Evolutionary conservation across 2,888 invertebrate genomes (phyloP), one percentile per base, ranked within the genome.

Genomic region (Ochropleura leucogaster): DNA sequence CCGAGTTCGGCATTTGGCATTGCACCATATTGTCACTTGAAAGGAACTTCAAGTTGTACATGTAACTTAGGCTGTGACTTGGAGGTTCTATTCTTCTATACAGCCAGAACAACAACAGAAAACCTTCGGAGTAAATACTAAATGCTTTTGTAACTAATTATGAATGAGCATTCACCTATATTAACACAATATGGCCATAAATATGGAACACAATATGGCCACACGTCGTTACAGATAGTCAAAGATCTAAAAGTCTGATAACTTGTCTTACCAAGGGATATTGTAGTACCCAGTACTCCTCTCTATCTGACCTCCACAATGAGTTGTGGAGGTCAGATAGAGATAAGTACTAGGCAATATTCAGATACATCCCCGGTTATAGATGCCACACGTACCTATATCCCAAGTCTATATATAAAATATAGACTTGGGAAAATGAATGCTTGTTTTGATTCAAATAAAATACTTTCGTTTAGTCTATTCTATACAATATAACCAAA

Each of bases 11-110:
- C 66, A 70, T 65, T 75, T 60, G 69, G 62, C 20, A 68, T 80
- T 84, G 77, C 81, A 66, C 65, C 74, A 84, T 69, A 59, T 80
- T 84, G 84, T 86, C 67, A 55, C 62, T 74, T 68, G 59, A 70
- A 70, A 69, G 65, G 68, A 30, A 85, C 70, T 60, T 64, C 16
- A 60, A 72, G 46, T 46, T 49, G 6, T 60, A 51, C 18, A 62
- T 53, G 16, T 55, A 49, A 79, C 4, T 7, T 40, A 18, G 16
- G 14, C 5, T 0, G 12, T 53, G 14, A 30, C 40, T 2, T 55
- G 3, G 4, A 62, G 14, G 12, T 44, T 73, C 18, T 3, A 47
- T 42, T 47, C 18, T 72, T 57, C 3, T n/a, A 8, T 42, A 46
- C 14, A 57, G 6, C 3, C 14, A 30, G 20, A 30, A 57, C 3